Percentiles rank a stretch among this genome's conserved stretches.
Evolutionary conservation across 2,113 vertebrate genomes (phyloP).

Genomic region (Abramis brama): DNA sequence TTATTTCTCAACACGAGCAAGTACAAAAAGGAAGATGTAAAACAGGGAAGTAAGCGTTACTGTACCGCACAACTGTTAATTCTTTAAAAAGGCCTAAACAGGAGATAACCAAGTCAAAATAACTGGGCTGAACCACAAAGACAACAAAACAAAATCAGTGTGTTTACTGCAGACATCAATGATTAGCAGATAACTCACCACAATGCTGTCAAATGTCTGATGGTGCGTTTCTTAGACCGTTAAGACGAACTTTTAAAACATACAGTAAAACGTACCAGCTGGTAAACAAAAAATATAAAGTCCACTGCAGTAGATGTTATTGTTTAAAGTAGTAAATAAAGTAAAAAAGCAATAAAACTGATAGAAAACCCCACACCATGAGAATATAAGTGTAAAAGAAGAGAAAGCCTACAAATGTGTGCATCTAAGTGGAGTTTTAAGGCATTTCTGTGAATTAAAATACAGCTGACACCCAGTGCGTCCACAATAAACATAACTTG

Average conservation of each 20-base stretch:
- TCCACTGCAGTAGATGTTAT: not conserved
- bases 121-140: constrained; percentile 28
- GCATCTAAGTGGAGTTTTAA: not conserved
- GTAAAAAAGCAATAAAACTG: constrained; percentile 1
- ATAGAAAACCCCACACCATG: not conserved
- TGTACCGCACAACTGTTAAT: constrained; percentile 2
- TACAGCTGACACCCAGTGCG: not conserved
- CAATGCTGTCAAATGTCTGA: not conserved
- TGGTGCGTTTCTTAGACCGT: not conserved
- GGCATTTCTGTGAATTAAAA: constrained; percentile 13
- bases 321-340: not conserved
- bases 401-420: not conserved
- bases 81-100: constrained; percentile 14
- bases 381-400: not conserved
- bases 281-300: constrained; percentile 1
- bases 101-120: constrained; percentile 33
- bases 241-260: not conserved
- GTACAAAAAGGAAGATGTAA: constrained; percentile 62
- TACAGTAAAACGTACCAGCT: not conserved
- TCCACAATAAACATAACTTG: not conserved
- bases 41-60: constrained; percentile 54
- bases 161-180: constrained; percentile 15
- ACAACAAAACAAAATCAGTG: constrained; percentile 35
- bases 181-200: not conserved
- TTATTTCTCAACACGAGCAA: constrained; percentile 67